A percentile compares a stretch with the other conserved stretches of the same genome.
Conservation (phyloP, 2,113 vertebrate genomes). For the Burhinus oedicnemus region DNA sequence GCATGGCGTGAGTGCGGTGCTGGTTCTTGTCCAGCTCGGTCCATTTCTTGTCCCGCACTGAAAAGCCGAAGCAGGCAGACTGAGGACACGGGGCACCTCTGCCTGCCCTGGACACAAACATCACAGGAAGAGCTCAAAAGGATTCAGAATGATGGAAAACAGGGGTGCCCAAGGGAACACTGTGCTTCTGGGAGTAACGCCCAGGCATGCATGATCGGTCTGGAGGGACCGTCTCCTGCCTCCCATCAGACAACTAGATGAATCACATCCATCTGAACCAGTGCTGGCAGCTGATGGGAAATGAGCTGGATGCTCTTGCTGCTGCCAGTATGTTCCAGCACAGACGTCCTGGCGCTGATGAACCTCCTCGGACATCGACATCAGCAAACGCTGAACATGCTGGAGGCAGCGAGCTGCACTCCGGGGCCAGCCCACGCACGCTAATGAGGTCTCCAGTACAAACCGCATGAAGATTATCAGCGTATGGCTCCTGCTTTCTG, state of each 20-base stretch:
- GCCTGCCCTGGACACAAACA: background rate
- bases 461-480: accelerated
- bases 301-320: background rate
- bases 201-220: accelerated
- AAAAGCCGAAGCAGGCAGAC: background rate
- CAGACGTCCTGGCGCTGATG: accelerated
- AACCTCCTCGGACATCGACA: background rate
- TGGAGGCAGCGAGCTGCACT: background rate
- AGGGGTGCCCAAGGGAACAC: background rate
- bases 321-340: background rate
- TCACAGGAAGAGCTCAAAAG: background rate
- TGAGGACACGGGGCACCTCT: background rate
- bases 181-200: accelerated
- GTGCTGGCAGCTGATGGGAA: background rate
- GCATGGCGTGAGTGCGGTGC: conserved; percentile 92
- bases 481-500: accelerated
- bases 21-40: conserved; percentile 84
- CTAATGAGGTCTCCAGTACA: background rate
- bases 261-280: background rate
- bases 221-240: background rate
- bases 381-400: accelerated
- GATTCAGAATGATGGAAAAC: background rate
- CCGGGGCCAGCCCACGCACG: background rate
- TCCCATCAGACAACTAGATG: background rate
- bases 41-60: conserved; percentile 92